These are phyloP conservation scores for Bellardia bayeri DNA, from an alignment of 2,888 invertebrate species.

Conservation along the genomic window DNA sequence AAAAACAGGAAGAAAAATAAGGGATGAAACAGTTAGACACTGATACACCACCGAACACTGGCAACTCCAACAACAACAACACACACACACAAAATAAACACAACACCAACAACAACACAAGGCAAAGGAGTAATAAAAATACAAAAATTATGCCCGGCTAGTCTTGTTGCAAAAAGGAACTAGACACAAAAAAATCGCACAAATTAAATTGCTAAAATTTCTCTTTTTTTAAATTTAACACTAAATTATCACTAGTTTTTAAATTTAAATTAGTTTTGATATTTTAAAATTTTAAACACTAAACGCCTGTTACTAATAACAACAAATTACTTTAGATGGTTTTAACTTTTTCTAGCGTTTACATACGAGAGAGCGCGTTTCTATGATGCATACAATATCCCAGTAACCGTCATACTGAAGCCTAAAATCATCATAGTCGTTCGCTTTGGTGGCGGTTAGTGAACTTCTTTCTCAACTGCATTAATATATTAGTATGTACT, in stretches of 20 bases:
- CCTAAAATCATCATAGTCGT: conserved; percentile 50
- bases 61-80: conserved; percentile 37
- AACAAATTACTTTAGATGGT: neutral
- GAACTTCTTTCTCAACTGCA: conserved; percentile 59
- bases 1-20: conserved; percentile 65
- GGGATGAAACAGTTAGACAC: conserved; percentile 69
- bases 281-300: neutral
- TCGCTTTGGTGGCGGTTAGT: conserved; percentile 72
- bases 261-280: neutral
- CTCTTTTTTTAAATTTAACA: neutral
- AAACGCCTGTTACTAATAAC: neutral
- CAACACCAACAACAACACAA: conserved; percentile 41
- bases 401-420: conserved; percentile 72
- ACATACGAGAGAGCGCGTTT: conserved; percentile 29
- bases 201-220: conserved; percentile 25
- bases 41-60: conserved; percentile 31
- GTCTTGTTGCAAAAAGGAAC: conserved; percentile 21
- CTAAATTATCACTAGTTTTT: neutral
- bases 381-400: conserved; percentile 71
- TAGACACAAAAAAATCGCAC: conserved; percentile 21
- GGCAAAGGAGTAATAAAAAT: conserved; percentile 33
- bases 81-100: neutral
- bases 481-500: neutral
- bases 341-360: neutral
- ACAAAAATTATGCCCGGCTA: conserved; percentile 53